Base-by-base conservation (phyloP, 2,888 invertebrate species). In the Xiphydria camelus region DNA sequence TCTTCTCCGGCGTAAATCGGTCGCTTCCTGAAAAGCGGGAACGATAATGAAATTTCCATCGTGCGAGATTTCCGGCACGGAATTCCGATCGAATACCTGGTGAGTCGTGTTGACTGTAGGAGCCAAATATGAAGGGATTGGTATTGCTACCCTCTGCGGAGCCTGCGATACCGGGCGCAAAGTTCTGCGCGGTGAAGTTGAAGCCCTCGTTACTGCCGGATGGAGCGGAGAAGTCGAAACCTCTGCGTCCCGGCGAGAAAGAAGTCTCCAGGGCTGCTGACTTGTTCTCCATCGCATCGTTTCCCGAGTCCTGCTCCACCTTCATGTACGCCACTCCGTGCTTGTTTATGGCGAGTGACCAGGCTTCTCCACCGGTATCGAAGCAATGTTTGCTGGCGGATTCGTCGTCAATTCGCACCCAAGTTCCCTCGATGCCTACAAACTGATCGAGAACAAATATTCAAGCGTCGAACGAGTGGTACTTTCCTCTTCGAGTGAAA, bases 311-410 rank as follows among this genome's bases (percentile, higher is more conserved):
- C 3, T 75, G 76, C 40, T 82, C 80, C 46, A 80, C 80, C 54
- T 80, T 83, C 61, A 89, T 78, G 68, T 87, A 88, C 4, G 82
- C 77, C 5, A 82, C 79, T 53, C 84, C 84, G 47, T 83, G 82
- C 49, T 80, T 80, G 47, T 83, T 83, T 41, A 83, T 79, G 1
- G 86, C 86, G 34, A 88, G 75, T 1, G 86, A 85, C 88, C 88
- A 88, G 2, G 86, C 87, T 59, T 87, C 87, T 1, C 82, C 81
- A 26, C 85, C 85, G 36, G 79, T 78, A 51, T 82, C 82, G 62
- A 85, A 85, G 58, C 87, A 87, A 71, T 83, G 87, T 62, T 84
- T 83, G 44, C 80, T 79, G 41, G 81, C 80, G 1, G 83, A 82
- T 4, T 81, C 79, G 45, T 79, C 79, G 59, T 84, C 83, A 47